Evolutionary conservation across 2,113 vertebrate genomes (phyloP), one percentile per base, ranked within the genome.

Genomic region (Corythornis vintsioides): DNA sequence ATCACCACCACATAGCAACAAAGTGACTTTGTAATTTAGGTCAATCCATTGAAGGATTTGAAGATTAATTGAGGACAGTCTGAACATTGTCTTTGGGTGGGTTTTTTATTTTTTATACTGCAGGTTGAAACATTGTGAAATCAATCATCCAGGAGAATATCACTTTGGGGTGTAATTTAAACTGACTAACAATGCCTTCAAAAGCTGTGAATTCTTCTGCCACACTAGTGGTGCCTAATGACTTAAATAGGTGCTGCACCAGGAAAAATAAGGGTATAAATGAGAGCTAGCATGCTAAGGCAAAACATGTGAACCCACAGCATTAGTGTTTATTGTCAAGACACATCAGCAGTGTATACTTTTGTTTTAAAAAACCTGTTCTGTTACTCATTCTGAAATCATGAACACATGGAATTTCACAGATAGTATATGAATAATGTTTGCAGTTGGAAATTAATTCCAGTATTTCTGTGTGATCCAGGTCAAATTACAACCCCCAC

Each of bases 31-130:
- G 65, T 70, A 92, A 83, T 66, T 86, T 94, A 81, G 72, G 86
- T 86, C 76, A 90, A 57, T 15, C 11, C 16, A 48, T 2, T 82
- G 84, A 91, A 92, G 67, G 59, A 38, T 90, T 86, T 87, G 42
- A 83, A 94, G 84, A 93, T 92, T 91, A 94, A 93, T 80, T 83
- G 87, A 92, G 86, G 81, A 80, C 33, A 87, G 63, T 59, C 17
- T 50, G 50, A 94, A 69, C 45, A 89, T 64, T 93, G 57, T 87
- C 70, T 92, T 86, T 86, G 35, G n/a, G 17, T 81, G 35, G 1
- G 25, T 15, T 18, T 33, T 33, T 31, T 18, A 31, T 31, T 52
- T 83, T 90, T 69, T 76, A 73, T 48, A 80, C 12, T 69, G 31
- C 31, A 80, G 52, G 43, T 24, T 79, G 59, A 87, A 92, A 52